A percentile compares a stretch with the other conserved stretches of the same genome.
These are phyloP conservation scores for Archips crataeganus DNA, from an alignment of 2,888 invertebrate genomes.

Conservation along the genomic window DNA sequence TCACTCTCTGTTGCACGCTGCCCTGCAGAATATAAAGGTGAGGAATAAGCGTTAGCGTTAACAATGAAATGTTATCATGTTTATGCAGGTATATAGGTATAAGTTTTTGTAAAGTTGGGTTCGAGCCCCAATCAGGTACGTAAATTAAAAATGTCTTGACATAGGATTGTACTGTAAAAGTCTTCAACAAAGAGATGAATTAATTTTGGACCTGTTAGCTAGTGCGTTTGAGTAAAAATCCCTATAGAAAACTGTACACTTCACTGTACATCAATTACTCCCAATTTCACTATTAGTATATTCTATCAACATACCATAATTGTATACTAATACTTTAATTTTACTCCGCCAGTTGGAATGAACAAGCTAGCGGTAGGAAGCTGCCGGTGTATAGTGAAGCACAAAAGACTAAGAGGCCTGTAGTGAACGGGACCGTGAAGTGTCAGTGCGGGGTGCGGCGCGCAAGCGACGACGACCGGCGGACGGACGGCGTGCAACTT, in stretches of 20 bases:
- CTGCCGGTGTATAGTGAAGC: slow-evolving; percentile 83
- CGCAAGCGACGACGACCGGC: slow-evolving; percentile 61
- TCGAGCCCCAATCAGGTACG: too few species aligned
- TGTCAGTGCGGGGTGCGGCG: slow-evolving; percentile 79
- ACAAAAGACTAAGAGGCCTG: slow-evolving; percentile 83
- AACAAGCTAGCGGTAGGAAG: slow-evolving; percentile 82
- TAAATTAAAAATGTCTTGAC: too few species aligned
- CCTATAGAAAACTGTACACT: too few species aligned
- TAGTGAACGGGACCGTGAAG: slow-evolving; percentile 74
- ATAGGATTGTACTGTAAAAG: too few species aligned
- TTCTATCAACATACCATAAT: neutral
- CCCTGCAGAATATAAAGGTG: slow-evolving; percentile 84
- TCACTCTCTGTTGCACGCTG: slow-evolving; percentile 83
- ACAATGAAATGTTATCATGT: neutral
- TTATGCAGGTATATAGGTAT: too few species aligned
- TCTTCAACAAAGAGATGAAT: too few species aligned
- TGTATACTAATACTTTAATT: slow-evolving; percentile 26
- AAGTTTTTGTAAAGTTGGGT: too few species aligned
- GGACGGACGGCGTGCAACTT: slow-evolving; percentile 67
- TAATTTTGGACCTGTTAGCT: too few species aligned
- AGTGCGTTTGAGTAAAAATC: too few species aligned
- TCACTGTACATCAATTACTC: too few species aligned
- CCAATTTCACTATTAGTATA: too few species aligned
- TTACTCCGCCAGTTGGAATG: slow-evolving; percentile 80
- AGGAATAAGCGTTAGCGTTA: slow-evolving; percentile 50